Evolutionary conservation across 1,140 invertebrate genomes (phyloP).

Genomic region (Drosophila mauritiana): DNA sequence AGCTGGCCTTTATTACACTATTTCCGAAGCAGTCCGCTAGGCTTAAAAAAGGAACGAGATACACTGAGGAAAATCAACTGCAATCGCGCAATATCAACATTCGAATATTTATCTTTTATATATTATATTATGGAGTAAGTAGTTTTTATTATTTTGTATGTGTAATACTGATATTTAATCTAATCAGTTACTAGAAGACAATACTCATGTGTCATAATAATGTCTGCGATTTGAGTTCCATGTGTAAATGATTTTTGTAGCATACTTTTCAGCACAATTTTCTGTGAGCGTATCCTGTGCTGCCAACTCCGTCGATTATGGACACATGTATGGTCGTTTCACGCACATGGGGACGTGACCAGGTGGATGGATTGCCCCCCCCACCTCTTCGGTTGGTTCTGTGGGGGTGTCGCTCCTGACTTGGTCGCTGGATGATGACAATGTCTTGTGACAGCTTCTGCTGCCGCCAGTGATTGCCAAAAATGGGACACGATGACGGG

Average conservation of each 20-base stretch:
- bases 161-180: too few species aligned
- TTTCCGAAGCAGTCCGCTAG: slow-evolving; percentile 50
- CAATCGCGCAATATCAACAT: too few species aligned
- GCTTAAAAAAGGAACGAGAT: slow-evolving; percentile 7
- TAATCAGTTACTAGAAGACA: too few species aligned
- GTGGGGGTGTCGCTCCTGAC: slow-evolving; percentile 22
- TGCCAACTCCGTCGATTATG: slow-evolving; percentile 61
- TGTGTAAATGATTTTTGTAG: not conserved
- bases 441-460: slow-evolving; percentile 77
- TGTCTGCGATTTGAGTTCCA: too few species aligned
- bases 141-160: not conserved
- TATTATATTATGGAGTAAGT: too few species aligned
- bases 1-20: slow-evolving; percentile 81
- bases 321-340: slow-evolving; percentile 60
- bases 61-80: slow-evolving; percentile 4
- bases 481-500: slow-evolving; percentile 78
- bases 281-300: slow-evolving; percentile 1
- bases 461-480: slow-evolving; percentile 75
- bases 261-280: not conserved
- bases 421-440: slow-evolving; percentile 72
- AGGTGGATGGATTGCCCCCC: slow-evolving; percentile 51
- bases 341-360: slow-evolving; percentile 58
- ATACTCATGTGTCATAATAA: too few species aligned
- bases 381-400: not conserved
- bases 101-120: not conserved